Conservation (phyloP, 1,140 invertebrate genomes). For the Drosophila sp. region DNA sequence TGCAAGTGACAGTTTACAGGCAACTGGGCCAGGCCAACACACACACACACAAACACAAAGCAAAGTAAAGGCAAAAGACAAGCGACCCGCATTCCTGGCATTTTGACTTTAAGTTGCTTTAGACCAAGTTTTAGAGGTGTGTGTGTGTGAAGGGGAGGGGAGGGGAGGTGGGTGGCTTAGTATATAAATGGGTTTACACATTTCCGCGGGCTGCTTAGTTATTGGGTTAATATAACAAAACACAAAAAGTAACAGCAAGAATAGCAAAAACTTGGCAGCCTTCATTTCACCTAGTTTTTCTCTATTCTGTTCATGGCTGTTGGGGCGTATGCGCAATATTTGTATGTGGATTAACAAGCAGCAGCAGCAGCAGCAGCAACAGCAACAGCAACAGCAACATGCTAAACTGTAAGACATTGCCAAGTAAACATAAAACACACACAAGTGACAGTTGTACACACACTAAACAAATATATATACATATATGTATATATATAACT, state of each 20-base stretch:
- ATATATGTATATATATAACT: constrained; percentile 17
- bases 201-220: constrained; percentile 60
- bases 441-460: constrained; percentile 48
- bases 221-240: constrained; percentile 78
- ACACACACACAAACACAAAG: constrained; percentile 30
- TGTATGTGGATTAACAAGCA: constrained; percentile 72
- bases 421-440: constrained; percentile 34
- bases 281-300: constrained; percentile 62
- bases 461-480: not conserved
- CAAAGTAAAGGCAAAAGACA: constrained; percentile 47
- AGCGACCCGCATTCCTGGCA: constrained; percentile 69
- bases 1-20: constrained; percentile 57
- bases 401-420: constrained; percentile 41
- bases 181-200: constrained; percentile 13
- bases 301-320: not conserved
- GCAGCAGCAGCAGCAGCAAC: constrained; percentile 7
- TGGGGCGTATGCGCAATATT: constrained; percentile 69
- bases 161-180: constrained; percentile 6
- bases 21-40: constrained; percentile 54
- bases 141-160: constrained; percentile 7
- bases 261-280: constrained; percentile 12
- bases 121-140: constrained; percentile 18
- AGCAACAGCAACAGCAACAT: constrained; percentile 17
- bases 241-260: constrained; percentile 27
- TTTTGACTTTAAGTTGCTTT: constrained; percentile 57